These are phyloP conservation scores for Coregonus suidteri DNA, from an alignment of 2,797 vertebrate species.

Conservation along the genomic window DNA sequence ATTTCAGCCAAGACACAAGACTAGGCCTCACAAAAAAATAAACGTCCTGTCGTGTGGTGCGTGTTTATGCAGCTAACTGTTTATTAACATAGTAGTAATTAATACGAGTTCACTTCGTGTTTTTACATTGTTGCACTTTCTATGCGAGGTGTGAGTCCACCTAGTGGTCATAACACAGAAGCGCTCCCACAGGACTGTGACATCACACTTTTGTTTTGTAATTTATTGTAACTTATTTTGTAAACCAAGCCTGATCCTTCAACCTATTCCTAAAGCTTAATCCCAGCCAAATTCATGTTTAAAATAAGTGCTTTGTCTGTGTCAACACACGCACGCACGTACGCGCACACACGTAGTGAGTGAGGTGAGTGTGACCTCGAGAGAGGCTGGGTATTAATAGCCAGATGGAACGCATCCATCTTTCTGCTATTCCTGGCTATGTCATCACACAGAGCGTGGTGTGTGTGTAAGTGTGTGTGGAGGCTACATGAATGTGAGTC, in stretches of 20 bases:
- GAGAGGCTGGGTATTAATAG: slow-evolving; percentile 67
- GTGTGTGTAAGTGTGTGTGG: too few relatives aligned
- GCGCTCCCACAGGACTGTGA: not conserved
- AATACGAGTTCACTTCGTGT: not conserved
- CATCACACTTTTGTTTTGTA: not conserved
- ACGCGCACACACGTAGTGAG: too few relatives aligned
- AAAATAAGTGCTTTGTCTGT: not conserved
- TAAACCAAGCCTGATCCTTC: not conserved
- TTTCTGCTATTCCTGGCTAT: slow-evolving; percentile 57
- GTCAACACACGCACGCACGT: not conserved
- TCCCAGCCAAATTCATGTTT: not conserved
- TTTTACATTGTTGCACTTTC: not conserved
- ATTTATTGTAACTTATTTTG: not conserved
- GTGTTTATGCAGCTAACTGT: not conserved
- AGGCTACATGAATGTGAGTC: not conserved
- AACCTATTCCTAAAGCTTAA: not conserved
- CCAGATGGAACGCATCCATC: slow-evolving; percentile 53
- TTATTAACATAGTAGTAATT: not conserved
- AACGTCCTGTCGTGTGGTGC: not conserved
- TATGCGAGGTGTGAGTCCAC: not conserved
- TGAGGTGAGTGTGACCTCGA: slow-evolving; percentile 57
- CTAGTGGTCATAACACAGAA: not conserved
- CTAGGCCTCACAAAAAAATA: not conserved
- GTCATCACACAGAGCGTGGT: slow-evolving; percentile 52
- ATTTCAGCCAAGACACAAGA: not conserved